Evolutionary conservation across 2,113 vertebrate species (phyloP).

Genomic region (Heterotilapia buettikoferi): DNA sequence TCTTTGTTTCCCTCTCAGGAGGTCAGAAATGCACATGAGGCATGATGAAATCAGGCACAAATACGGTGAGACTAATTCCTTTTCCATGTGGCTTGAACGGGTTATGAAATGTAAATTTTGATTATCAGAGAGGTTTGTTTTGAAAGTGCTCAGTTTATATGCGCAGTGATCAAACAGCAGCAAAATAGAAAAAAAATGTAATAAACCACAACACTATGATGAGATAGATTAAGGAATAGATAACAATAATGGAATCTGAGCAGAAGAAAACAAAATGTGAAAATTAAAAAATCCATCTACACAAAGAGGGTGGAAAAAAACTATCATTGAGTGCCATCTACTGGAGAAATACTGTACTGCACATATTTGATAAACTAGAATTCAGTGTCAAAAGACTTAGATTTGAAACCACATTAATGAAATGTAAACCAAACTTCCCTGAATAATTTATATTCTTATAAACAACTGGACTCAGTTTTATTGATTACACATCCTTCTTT

Average conservation of each 20-base stretch:
- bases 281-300: background rate
- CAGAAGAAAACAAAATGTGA: background rate
- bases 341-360: background rate
- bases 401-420: background rate
- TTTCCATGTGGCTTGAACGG: background rate
- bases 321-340: constrained; percentile 13
- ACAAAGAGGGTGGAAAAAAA: background rate
- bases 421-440: background rate
- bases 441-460: background rate
- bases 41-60: constrained; percentile 93
- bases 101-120: background rate
- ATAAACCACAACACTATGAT: background rate
- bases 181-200: background rate
- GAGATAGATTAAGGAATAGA: background rate
- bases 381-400: background rate
- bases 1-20: constrained; percentile 67
- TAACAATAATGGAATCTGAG: background rate
- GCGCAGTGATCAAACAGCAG: background rate
- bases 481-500: background rate
- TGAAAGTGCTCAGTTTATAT: background rate
- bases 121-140: background rate
- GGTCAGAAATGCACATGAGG: constrained; percentile 85
- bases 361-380: background rate
- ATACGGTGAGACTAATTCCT: constrained; percentile 78
- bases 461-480: background rate